Evolutionary conservation across 23 tunicate genomes (phyloP), one percentile per base, ranked within the genome.

Genomic region (Halocynthia aurantium): DNA sequence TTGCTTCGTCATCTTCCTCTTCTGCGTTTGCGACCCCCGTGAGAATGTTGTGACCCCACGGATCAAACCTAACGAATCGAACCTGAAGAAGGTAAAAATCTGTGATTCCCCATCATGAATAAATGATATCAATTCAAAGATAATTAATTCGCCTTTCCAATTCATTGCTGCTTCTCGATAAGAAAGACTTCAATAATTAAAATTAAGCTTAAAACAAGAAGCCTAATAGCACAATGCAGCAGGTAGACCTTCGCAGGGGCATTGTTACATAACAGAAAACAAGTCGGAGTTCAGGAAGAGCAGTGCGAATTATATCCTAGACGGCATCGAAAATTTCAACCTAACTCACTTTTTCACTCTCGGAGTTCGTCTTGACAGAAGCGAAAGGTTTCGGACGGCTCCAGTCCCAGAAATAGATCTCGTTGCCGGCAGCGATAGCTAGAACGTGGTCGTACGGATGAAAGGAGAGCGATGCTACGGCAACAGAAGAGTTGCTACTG

Each of bases 331-430:
- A 31, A 31, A n/a, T 31, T 31, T 31, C 4, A 31, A 4, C 44
- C 44, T 4, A 31, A 31, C 85, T 65, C 12, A 90, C 97, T 66
- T 63, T 68, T 65, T 90, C 97, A 44, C 51, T 44, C 8, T 67
- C 53, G 7, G 83, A 67, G 44, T 81, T 76, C 1, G 97, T 90
- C 81, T 85, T 90, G 63, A 84, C 80, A 0, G 86, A 85, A 18
- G 83, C 90, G 72, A 90, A 90, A 8, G 97, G 97, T 52, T 81
- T 74, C 58, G 90, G 84, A 12, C 76, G 68, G 7, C 81, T 90
- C 97, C 97, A 90, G 57, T 90, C 84, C 97, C 97, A 90, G 44
- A 90, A 85, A 73, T 85, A 71, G 15, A 90, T 85, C 40, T 80
- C 90, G 54, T 90, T 90, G 51, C 87, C 86, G 19, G 73, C 81